phyloP scores from a whole-genome alignment of 1,140 invertebrate genomes.

The Magallana ariakensis region DNA sequence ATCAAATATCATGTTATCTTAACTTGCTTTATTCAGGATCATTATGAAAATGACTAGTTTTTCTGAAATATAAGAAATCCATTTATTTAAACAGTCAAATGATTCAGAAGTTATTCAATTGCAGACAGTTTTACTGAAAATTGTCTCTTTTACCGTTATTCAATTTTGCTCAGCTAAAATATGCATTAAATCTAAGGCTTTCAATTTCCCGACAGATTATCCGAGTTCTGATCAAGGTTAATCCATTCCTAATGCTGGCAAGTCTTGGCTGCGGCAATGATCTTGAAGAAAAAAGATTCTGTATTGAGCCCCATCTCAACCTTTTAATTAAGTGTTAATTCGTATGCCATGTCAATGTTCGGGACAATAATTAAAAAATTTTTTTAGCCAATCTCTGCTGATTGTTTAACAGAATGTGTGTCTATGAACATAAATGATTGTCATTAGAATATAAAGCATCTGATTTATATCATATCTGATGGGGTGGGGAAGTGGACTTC shows the following conservation, averaged over 20 bases:
- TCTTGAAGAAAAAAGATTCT: conserved; percentile 2
- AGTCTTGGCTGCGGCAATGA: conserved; percentile 19
- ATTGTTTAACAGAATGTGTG: background rate
- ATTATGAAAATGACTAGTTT: too few relatives aligned
- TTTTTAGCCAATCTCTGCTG: background rate
- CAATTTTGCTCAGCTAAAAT: background rate
- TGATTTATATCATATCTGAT: background rate
- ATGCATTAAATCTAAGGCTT: conserved; percentile 10
- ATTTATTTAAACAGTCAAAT: too few relatives aligned
- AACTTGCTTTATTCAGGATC: too few relatives aligned
- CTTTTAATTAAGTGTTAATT: conserved; percentile 42
- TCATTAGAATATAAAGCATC: background rate
- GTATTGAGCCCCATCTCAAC: conserved; percentile 8
- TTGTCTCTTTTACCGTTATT: background rate
- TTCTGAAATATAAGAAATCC: too few relatives aligned
- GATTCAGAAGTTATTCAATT: too few relatives aligned
- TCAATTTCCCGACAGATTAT: conserved; percentile 52
- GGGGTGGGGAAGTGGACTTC: too few relatives aligned
- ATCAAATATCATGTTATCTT: too few relatives aligned
- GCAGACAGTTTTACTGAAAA: background rate
- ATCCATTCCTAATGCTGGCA: conserved; percentile 46
- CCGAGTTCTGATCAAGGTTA: conserved; percentile 42
- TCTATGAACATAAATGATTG: conserved; percentile 19
- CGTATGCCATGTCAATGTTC: conserved; percentile 30
- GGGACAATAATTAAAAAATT: background rate